phyloP scores from a whole-genome alignment of 92 coral and sea anemone species.

The Anthopleura xanthogrammica region DNA sequence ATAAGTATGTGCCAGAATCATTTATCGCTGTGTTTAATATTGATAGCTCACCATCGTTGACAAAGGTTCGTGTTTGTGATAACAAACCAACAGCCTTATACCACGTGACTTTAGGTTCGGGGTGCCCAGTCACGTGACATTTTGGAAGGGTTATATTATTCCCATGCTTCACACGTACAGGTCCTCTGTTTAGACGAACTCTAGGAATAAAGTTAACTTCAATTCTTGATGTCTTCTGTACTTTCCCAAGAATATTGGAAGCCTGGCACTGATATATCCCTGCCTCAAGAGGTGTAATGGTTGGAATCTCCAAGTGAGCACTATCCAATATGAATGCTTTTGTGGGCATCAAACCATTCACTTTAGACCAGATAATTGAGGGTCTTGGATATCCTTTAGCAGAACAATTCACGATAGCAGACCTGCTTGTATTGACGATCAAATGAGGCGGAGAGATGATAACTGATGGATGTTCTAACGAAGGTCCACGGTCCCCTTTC shows the following conservation, averaged over 20 bases:
- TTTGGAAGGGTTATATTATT: constrained; percentile 34
- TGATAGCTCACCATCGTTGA: constrained; percentile 1
- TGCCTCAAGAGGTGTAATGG: neutral
- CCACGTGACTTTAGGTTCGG: constrained; percentile 28
- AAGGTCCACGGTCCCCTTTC: constrained; percentile 37
- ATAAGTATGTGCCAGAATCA: constrained; percentile 28
- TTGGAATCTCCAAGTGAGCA: neutral
- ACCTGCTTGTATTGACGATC: constrained; percentile 29
- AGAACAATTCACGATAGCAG: constrained; percentile 20
- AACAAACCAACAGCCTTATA: constrained; percentile 18
- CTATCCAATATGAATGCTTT: neutral
- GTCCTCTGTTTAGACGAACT: neutral
- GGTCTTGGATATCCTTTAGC: constrained; percentile 37
- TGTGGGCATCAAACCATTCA: neutral
- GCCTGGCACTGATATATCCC: constrained; percentile 24
- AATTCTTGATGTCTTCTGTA: neutral
- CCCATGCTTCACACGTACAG: constrained; percentile 8
- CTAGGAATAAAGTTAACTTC: constrained; percentile 3
- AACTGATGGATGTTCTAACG: constrained; percentile 23
- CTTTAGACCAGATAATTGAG: constrained; percentile 22
- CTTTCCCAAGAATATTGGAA: constrained; percentile 6
- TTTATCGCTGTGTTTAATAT: neutral
- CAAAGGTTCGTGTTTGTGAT: constrained; percentile 13
- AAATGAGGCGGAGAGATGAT: constrained; percentile 27
- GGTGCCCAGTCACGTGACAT: constrained; percentile 28